phyloP scores from a whole-genome alignment of 2,888 invertebrate species.

The Tuta absoluta region DNA sequence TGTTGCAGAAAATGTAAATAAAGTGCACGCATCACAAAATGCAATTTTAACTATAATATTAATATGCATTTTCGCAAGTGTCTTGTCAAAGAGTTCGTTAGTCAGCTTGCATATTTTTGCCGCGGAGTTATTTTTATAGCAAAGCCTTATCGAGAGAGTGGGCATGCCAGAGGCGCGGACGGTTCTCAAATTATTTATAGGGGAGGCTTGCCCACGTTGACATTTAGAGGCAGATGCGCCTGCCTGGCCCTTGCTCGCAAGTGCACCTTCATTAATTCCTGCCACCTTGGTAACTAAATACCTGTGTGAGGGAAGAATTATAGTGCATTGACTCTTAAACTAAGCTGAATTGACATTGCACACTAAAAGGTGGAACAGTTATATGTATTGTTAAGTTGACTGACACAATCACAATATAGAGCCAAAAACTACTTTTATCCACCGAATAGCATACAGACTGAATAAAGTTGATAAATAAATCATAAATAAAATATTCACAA shows the following conservation, averaged over 20 bases:
- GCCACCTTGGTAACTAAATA: slow-evolving; percentile 55
- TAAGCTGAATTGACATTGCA: slow-evolving; percentile 1
- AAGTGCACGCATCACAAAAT: neutral
- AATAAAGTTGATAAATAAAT: neutral
- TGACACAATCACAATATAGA: too few species aligned
- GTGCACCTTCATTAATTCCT: slow-evolving; percentile 66
- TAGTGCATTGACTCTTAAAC: slow-evolving; percentile 10
- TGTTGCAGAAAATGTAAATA: neutral
- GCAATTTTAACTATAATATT: neutral
- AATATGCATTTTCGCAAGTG: neutral
- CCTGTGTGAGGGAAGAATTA: neutral
- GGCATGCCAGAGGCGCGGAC: slow-evolving; percentile 54
- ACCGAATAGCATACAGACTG: too few species aligned
- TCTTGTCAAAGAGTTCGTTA: slow-evolving; percentile 34
- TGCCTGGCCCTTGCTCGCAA: slow-evolving; percentile 41
- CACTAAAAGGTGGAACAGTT: neutral
- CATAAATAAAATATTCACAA: neutral
- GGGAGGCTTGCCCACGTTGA: slow-evolving; percentile 63
- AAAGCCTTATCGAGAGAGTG: slow-evolving; percentile 65
- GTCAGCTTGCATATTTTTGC: slow-evolving; percentile 53
- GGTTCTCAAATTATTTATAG: slow-evolving; percentile 74
- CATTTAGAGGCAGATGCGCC: slow-evolving; percentile 74
- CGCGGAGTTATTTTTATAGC: slow-evolving; percentile 63
- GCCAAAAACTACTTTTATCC: too few species aligned
- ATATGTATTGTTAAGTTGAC: neutral